These are phyloP conservation scores for Drosophila anceps DNA, from an alignment of 2,888 invertebrate species.

Conservation along the genomic window DNA sequence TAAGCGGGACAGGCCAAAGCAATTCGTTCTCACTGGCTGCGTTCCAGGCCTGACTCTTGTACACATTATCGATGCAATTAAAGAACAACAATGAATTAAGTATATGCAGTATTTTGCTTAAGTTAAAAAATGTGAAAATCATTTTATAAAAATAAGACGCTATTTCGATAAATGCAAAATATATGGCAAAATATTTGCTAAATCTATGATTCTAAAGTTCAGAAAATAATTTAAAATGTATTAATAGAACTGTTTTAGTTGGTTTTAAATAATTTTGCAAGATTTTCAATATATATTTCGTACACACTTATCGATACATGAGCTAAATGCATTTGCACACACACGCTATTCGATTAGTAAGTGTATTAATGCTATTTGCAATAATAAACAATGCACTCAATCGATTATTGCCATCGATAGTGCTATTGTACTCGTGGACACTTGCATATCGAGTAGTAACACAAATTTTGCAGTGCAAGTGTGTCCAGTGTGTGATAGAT, in stretches of 20 bases:
- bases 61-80: not conserved
- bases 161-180: too few relatives aligned
- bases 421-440: constrained; percentile 56
- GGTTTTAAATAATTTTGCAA: not conserved
- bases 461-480: constrained; percentile 50
- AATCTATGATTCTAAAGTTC: too few relatives aligned
- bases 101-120: too few relatives aligned
- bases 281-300: not conserved
- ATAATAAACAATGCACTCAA: not conserved
- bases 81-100: too few relatives aligned
- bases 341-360: not conserved
- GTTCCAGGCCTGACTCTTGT: too few relatives aligned
- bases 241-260: too few relatives aligned
- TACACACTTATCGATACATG: not conserved
- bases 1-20: not conserved
- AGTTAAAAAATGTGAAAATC: too few relatives aligned
- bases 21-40: constrained; percentile 21
- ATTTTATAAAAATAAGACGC: not conserved
- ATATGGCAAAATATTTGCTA: too few relatives aligned
- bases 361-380: not conserved
- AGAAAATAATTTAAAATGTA: too few relatives aligned
- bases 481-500: constrained; percentile 29
- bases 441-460: constrained; percentile 48
- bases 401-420: constrained; percentile 39
- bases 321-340: not conserved